Conservation (phyloP, 1,140 invertebrate species). For the Polypedilum pembai region DNA sequence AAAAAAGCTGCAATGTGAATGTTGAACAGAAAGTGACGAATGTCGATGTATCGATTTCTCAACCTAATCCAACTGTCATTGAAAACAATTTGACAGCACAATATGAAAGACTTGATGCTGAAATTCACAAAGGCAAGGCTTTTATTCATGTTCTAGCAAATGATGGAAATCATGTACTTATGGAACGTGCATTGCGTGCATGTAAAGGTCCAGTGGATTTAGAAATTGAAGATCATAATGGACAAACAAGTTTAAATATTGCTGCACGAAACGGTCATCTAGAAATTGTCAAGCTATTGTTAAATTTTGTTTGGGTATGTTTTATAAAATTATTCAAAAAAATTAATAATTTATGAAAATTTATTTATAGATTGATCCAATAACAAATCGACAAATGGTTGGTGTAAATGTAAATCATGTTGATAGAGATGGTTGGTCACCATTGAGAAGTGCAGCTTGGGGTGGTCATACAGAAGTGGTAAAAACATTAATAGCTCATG, state of each 20-base stretch:
- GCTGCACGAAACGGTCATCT: conserved; percentile 75
- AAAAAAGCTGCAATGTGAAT: conserved; percentile 39
- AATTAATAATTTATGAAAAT: conserved; percentile 39
- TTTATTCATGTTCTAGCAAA: conserved; percentile 66
- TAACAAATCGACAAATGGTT: neutral
- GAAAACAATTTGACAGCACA: conserved; percentile 37
- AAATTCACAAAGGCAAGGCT: conserved; percentile 56
- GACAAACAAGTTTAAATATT: conserved; percentile 74
- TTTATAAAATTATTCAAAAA: conserved; percentile 30
- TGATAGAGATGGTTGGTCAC: conserved; percentile 85
- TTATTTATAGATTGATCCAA: conserved; percentile 47
- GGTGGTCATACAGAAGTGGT: conserved; percentile 89
- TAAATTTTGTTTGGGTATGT: conserved; percentile 36
- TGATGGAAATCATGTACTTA: conserved; percentile 59
- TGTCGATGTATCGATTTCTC: neutral
- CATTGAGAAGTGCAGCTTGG: conserved; percentile 80
- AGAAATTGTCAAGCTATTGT: conserved; percentile 56
- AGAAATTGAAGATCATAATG: conserved; percentile 62
- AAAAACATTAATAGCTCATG: conserved; percentile 66
- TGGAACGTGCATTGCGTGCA: conserved; percentile 55
- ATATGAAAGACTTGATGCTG: conserved; percentile 40
- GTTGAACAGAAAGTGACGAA: conserved; percentile 39
- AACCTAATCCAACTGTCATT: neutral
- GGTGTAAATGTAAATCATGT: conserved; percentile 74
- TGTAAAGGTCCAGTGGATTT: conserved; percentile 50